A percentile compares a stretch with the other conserved stretches of the same genome.
These are phyloP conservation scores for Epizoanthus scotinus DNA, from an alignment of 92 coral and sea anemone genomes.

Conservation along the genomic window DNA sequence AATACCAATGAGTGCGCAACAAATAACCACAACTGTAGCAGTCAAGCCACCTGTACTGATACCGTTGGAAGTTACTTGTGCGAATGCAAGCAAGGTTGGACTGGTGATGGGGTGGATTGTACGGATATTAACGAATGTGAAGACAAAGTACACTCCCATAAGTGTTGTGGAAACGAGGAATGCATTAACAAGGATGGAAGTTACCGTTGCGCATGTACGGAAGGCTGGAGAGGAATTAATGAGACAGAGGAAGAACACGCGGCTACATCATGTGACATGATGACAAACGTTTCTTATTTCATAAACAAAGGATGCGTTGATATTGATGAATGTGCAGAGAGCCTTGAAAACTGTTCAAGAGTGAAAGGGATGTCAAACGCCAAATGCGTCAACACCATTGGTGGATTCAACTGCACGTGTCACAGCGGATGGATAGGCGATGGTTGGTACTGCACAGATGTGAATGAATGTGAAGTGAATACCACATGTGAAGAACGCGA, in stretches of 20 bases:
- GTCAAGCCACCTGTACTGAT: conserved; percentile 53
- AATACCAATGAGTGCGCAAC: conserved; percentile 57
- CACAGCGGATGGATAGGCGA: conserved; percentile 58
- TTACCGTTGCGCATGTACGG: conserved; percentile 52
- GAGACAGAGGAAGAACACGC: conserved; percentile 1
- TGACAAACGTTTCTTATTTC: conserved; percentile 12
- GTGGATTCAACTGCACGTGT: conserved; percentile 60
- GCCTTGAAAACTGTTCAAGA: conserved; percentile 57
- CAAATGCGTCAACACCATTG: conserved; percentile 43
- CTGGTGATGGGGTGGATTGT: conserved; percentile 54
- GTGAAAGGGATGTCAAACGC: conserved; percentile 50
- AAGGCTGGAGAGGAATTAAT: conserved; percentile 54
- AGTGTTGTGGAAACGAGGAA: conserved; percentile 57
- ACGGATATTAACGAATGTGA: conserved; percentile 59
- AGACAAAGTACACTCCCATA: conserved; percentile 14
- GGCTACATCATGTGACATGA: conserved; percentile 17
- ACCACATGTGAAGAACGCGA: conserved; percentile 54
- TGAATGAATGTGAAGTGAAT: conserved; percentile 50
- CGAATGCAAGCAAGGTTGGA: conserved; percentile 52
- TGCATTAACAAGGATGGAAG: conserved; percentile 62
- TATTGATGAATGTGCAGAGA: conserved; percentile 60
- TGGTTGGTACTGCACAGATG: conserved; percentile 61
- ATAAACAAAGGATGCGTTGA: conserved; percentile 42
- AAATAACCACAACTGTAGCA: conserved; percentile 48
- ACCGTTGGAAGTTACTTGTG: conserved; percentile 48